These are phyloP conservation scores for Lycocorax pyrrhopterus DNA, from an alignment of 2,113 vertebrate genomes.

Conservation along the genomic window DNA sequence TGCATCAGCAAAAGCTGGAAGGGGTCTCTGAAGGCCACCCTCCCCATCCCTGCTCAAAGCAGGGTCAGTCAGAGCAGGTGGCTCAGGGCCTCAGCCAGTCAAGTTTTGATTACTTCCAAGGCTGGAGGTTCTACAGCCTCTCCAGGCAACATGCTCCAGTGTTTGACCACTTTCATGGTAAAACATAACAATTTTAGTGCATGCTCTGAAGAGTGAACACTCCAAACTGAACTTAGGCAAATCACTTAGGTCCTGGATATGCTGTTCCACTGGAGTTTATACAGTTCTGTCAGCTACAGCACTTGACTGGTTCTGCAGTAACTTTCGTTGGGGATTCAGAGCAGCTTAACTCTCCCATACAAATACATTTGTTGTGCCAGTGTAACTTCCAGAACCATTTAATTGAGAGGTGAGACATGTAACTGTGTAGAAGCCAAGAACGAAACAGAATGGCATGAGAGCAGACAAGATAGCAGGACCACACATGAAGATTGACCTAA, in stretches of 20 bases:
- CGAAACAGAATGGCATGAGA: background rate
- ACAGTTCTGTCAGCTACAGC: background rate
- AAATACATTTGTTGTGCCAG: background rate
- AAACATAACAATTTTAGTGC: background rate
- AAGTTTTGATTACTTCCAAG: background rate
- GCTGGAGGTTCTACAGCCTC: background rate
- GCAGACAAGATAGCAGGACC: background rate
- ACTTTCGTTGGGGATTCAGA: background rate
- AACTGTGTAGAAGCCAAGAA: background rate
- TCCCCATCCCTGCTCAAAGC: background rate
- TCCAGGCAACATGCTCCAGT: background rate
- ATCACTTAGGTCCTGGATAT: background rate
- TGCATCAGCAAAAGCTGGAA: background rate
- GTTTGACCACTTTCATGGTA: background rate
- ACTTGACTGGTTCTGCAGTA: background rate
- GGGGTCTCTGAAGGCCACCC: background rate
- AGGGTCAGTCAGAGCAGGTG: background rate
- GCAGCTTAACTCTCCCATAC: background rate
- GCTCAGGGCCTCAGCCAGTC: background rate
- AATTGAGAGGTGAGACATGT: background rate
- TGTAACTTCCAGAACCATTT: background rate
- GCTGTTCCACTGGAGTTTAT: background rate
- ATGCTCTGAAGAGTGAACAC: background rate
- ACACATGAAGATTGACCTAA: background rate
- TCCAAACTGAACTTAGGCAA: background rate